Evolutionary conservation across 2,888 invertebrate species (phyloP), one percentile per base, ranked within the genome.

Genomic region (Melipona bicolor): DNA sequence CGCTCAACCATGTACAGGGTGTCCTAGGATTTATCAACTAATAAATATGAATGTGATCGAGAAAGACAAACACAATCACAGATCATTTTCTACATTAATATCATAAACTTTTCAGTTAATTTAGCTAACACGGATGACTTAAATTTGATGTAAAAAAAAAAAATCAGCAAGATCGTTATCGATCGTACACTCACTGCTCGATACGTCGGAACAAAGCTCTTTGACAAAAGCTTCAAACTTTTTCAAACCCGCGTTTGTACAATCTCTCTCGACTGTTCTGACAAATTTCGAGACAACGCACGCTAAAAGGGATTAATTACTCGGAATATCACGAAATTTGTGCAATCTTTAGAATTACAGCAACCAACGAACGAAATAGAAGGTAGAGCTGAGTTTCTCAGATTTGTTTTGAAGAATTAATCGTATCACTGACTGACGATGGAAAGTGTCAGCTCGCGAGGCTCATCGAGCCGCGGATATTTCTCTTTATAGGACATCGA

Each of bases 401-500:
- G 49, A 61, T 32, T 32, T 19, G 15, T 74, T 49, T n/a, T 27
- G 81, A 81, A 81, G 72, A 80, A 83, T 71, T 19, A 73, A 71
- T 59, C 79, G 70, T 56, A 62, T 77, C 80, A 43, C 17, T 50
- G 79, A 73, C 61, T 36, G 81, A 67, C 74, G 81, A 78, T 84
- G 79, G 80, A 88, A 88, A 88, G 81, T 86, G 82, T 79, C 82
- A 78, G 85, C 62, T 36, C 65, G n/a, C 52, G 72, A 77, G 79
- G 36, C 82, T 84, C 85, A 84, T 88, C 84, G 86, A 69, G 74
- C 68, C 71, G 75, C 84, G 77, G 86, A 88, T 86, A 88, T 88
- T 88, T 88, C 89, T 87, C 88, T 89, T 89, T 89, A 89, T 87
- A 89, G 88, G 84, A 89, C 89, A 89, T 90, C 89, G 88, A 89